Conservation (phyloP, 2,797 vertebrate genomes). For the Ambastaia sidthimunki region DNA sequence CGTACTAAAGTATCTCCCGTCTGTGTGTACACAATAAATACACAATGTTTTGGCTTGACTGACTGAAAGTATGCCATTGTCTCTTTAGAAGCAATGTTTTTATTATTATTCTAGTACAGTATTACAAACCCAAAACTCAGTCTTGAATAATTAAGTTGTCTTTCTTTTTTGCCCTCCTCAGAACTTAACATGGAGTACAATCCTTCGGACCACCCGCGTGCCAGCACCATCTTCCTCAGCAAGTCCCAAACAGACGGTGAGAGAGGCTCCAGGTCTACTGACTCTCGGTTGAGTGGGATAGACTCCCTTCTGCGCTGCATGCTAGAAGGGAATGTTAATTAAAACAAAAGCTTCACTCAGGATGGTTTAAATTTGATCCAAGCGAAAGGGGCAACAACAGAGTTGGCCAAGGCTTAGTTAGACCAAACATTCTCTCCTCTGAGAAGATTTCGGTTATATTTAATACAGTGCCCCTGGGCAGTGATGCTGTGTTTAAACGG, state of each 20-base stretch:
- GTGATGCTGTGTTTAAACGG: constrained; percentile 22
- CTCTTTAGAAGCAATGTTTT: not conserved
- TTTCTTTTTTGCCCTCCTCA: constrained; percentile 55
- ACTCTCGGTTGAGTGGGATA: constrained; percentile 4
- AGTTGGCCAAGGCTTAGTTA: constrained; percentile 24
- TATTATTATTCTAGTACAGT: not conserved
- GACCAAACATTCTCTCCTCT: constrained; percentile 13
- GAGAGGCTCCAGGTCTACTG: constrained; percentile 26
- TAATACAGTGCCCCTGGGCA: constrained; percentile 10
- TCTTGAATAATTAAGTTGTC: not conserved
- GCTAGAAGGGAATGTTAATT: constrained; percentile 18
- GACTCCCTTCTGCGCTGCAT: not conserved
- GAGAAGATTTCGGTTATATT: constrained; percentile 39
- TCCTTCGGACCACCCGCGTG: constrained; percentile 93
- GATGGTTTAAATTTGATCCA: constrained; percentile 16
- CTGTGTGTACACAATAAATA: not conserved
- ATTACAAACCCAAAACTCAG: not conserved
- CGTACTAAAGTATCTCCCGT: not conserved
- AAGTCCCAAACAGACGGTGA: constrained; percentile 94
- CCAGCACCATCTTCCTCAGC: constrained; percentile 97
- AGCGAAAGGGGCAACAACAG: constrained; percentile 17
- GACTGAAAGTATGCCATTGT: not conserved
- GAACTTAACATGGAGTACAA: constrained; percentile 96
- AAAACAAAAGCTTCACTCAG: not conserved
- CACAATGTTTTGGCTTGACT: not conserved